Evolutionary conservation across 2,113 vertebrate species (phyloP).

Genomic region (Microtus ochrogaster): DNA sequence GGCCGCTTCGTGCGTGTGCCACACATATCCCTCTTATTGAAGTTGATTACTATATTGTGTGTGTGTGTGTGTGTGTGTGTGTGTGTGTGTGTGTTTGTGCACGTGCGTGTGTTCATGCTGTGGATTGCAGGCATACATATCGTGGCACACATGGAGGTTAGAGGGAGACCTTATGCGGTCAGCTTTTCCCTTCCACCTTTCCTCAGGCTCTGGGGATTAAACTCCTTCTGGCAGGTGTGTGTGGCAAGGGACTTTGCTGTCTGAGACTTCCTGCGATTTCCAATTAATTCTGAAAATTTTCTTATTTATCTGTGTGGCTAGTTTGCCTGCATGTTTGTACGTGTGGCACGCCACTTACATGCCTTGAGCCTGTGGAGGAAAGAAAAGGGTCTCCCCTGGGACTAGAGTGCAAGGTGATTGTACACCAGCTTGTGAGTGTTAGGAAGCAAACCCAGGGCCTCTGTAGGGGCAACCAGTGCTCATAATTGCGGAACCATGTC

Average conservation of each 20-base stretch:
- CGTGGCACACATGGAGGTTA: neutral
- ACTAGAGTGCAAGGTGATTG: neutral
- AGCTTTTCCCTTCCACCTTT: neutral
- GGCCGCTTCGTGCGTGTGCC: neutral
- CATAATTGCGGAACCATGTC: neutral
- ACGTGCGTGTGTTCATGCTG: neutral
- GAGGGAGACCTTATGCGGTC: too few relatives aligned
- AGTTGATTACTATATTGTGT: neutral
- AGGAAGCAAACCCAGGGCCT: neutral
- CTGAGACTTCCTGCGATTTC: neutral
- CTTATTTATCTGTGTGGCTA: neutral
- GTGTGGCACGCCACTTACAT: neutral
- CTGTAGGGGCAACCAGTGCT: neutral
- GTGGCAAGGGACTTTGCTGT: neutral
- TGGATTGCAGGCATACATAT: neutral
- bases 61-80: neutral
- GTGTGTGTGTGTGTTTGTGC: neutral
- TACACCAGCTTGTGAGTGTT: neutral
- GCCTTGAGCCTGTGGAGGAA: neutral
- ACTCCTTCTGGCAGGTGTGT: neutral
- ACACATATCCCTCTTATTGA: neutral
- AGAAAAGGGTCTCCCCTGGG: neutral
- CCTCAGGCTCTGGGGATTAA: neutral
- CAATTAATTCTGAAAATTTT: neutral
- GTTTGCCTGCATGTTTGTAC: neutral